Evolutionary conservation across 2,797 vertebrate species (phyloP).

Genomic region (Molossus alvarezi): DNA sequence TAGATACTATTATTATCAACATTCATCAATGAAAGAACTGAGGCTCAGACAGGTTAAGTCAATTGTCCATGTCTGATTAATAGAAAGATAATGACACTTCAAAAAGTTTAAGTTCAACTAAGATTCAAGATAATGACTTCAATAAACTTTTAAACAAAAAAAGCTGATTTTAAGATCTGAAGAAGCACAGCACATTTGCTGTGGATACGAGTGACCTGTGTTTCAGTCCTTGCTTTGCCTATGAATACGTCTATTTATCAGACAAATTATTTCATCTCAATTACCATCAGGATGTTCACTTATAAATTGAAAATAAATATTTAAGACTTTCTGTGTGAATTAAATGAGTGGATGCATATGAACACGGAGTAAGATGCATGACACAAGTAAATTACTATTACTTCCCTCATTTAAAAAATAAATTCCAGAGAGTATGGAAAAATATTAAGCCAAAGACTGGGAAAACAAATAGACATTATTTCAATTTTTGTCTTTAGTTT

Average conservation of each 20-base stretch:
- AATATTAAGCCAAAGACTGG: conserved; percentile 6
- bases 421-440: background rate
- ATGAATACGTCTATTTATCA: background rate
- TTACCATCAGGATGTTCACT: background rate
- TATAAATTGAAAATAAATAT: background rate
- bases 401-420: background rate
- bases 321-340: background rate
- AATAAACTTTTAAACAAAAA: conserved; percentile 59
- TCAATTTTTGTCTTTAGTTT: background rate
- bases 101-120: conserved; percentile 52
- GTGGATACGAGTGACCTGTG: background rate
- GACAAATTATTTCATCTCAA: background rate
- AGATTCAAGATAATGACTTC: conserved; percentile 66
- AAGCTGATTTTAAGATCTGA: conserved; percentile 43
- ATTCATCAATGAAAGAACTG: conserved; percentile 38
- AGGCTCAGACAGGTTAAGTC: conserved; percentile 44
- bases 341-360: background rate
- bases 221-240: background rate
- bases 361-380: background rate
- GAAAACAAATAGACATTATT: background rate
- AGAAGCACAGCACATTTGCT: background rate
- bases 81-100: conserved; percentile 33
- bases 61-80: background rate
- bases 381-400: background rate
- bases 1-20: background rate